These are phyloP conservation scores for Tor tambroides DNA, from an alignment of 2,113 vertebrate genomes.

Conservation along the genomic window DNA sequence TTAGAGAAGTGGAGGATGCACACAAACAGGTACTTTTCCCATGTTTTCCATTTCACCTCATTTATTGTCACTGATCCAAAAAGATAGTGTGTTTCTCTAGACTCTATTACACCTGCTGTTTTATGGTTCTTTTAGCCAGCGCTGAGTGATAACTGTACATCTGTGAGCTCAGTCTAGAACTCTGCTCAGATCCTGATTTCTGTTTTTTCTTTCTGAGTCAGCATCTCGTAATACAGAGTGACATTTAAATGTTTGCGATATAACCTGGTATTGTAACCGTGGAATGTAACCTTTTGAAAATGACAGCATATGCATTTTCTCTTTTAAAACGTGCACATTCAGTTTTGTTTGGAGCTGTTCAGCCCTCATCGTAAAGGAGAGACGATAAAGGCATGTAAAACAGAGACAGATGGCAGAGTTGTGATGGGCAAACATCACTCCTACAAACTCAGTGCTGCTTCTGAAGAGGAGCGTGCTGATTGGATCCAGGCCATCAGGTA, in stretches of 20 bases:
- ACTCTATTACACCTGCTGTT: neutral
- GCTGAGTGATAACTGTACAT: neutral
- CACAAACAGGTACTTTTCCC: constrained; percentile 81
- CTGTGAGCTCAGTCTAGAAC: neutral
- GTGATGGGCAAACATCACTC: constrained; percentile 93
- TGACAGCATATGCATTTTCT: neutral
- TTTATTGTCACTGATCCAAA: neutral
- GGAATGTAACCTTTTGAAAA: constrained; percentile 6
- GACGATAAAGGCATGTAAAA: constrained; percentile 96
- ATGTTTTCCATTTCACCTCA: neutral
- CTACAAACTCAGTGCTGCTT: constrained; percentile 88
- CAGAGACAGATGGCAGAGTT: constrained; percentile 85
- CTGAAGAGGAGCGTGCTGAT: constrained; percentile 80
- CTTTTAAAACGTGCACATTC: constrained; percentile 50
- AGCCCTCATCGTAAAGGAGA: constrained; percentile 83
- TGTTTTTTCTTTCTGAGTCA: constrained; percentile 24
- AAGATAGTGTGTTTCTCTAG: neutral
- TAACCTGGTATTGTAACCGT: neutral
- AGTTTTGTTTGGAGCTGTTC: constrained; percentile 92
- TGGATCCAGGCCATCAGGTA: constrained; percentile 93
- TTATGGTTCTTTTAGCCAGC: neutral
- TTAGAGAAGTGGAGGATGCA: constrained; percentile 80
- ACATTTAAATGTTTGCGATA: neutral
- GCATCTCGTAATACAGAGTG: neutral
- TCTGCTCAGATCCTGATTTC: neutral